These are phyloP conservation scores for Pedionomus torquatus DNA, from an alignment of 2,113 vertebrate species.

Conservation along the genomic window DNA sequence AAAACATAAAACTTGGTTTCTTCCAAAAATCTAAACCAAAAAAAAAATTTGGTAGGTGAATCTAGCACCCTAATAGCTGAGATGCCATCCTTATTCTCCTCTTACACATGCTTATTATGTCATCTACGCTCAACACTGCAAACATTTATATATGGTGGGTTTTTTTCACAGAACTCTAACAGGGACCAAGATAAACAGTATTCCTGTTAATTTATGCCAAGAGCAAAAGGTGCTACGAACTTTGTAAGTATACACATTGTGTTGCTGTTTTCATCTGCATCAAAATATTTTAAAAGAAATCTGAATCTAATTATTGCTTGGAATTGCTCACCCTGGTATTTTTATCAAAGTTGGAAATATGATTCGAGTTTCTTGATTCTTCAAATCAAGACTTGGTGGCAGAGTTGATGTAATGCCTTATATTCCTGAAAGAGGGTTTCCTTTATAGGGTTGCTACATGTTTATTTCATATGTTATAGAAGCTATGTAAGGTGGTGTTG, in stretches of 20 bases:
- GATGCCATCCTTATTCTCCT: neutral
- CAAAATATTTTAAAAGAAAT: neutral
- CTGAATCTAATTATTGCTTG: neutral
- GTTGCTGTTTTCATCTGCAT: neutral
- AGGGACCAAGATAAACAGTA: slow-evolving; percentile 89
- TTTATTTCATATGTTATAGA: neutral
- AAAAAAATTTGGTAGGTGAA: neutral
- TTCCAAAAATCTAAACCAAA: neutral
- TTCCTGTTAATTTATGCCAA: slow-evolving; percentile 88
- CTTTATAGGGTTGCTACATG: neutral
- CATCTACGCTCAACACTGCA: neutral
- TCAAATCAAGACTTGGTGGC: neutral
- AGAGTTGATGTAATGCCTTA: neutral
- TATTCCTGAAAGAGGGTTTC: neutral
- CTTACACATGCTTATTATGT: neutral
- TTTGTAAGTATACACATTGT: slow-evolving; percentile 81
- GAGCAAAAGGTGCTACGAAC: slow-evolving; percentile 89
- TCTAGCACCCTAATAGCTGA: neutral
- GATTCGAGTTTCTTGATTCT: neutral
- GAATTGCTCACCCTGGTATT: neutral
- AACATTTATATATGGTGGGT: neutral
- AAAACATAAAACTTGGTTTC: neutral
- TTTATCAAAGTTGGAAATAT: neutral
- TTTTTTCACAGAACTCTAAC: slow-evolving; percentile 86
- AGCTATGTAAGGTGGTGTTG: neutral